These are phyloP conservation scores for Sebastes cheni DNA, from an alignment of 2,797 vertebrate genomes.

Conservation along the genomic window DNA sequence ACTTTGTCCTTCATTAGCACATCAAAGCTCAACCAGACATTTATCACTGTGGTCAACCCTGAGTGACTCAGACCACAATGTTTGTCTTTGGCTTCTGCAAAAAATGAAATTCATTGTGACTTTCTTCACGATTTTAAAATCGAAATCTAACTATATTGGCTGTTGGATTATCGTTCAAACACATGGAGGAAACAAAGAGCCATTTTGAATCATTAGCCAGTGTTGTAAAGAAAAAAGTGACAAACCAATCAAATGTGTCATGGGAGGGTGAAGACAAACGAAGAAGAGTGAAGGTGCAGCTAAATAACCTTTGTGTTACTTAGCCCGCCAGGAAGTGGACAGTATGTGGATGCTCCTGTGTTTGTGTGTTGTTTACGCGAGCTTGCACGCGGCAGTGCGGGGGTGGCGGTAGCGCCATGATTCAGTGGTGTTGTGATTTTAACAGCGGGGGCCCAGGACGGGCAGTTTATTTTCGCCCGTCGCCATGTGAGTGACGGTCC, in stretches of 20 bases:
- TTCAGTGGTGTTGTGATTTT: slow-evolving; percentile 71
- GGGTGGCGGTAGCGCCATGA: slow-evolving; percentile 31
- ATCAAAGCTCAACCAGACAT: background rate
- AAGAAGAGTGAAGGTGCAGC: slow-evolving; percentile 26
- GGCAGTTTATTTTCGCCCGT: slow-evolving; percentile 72
- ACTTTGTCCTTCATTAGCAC: background rate
- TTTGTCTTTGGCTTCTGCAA: too few species aligned
- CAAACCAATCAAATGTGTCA: slow-evolving; percentile 53
- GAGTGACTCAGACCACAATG: background rate
- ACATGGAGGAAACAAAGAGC: slow-evolving; percentile 59
- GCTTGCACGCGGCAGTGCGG: background rate
- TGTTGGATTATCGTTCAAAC: background rate
- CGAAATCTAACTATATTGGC: background rate
- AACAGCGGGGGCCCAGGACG: slow-evolving; percentile 47
- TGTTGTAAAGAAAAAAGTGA: slow-evolving; percentile 45
- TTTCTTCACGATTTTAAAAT: too few species aligned
- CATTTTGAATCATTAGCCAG: slow-evolving; percentile 77
- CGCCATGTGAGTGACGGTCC: slow-evolving; percentile 73
- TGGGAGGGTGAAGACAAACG: background rate
- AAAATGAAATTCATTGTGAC: too few species aligned
- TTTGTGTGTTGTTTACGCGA: slow-evolving; percentile 35
- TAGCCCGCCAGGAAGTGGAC: slow-evolving; percentile 13
- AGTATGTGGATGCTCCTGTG: slow-evolving; percentile 10
- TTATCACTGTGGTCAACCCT: accelerated
- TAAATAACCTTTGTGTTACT: background rate